Percentiles rank a stretch among this genome's conserved stretches.
Conservation (phyloP, 2,797 vertebrate species). For the Malacoraja senta region DNA sequence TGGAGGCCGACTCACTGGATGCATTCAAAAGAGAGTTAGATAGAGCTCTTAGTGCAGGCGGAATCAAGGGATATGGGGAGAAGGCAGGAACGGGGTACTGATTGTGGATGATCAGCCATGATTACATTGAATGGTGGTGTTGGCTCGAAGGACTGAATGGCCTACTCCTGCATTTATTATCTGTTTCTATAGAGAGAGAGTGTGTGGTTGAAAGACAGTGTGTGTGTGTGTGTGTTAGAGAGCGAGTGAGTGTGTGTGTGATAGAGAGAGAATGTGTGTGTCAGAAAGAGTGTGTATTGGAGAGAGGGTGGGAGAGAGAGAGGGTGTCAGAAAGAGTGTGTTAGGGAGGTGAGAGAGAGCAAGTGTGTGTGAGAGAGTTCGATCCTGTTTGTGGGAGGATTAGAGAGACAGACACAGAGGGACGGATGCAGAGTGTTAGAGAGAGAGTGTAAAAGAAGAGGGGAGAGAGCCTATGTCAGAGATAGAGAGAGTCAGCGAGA, state of each 20-base stretch:
- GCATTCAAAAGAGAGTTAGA: too few species aligned
- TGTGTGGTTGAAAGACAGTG: conserved; percentile 56
- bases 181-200: conserved; percentile 42
- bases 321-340: neutral
- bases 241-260: conserved; percentile 48
- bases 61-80: too few species aligned
- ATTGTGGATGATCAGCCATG: too few species aligned
- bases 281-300: neutral
- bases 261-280: conserved; percentile 49
- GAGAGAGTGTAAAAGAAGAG: neutral
- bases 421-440: neutral
- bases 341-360: neutral
- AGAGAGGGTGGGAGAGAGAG: neutral
- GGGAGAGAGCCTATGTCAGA: neutral
- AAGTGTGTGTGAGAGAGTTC: neutral
- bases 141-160: too few species aligned
- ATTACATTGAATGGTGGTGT: too few species aligned
- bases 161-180: too few species aligned
- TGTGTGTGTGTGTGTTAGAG: conserved; percentile 48
- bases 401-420: neutral
- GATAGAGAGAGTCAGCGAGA: neutral
- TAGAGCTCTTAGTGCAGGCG: too few species aligned
- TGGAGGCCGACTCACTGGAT: too few species aligned
- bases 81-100: too few species aligned
- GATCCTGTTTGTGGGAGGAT: neutral